Conservation (phyloP, 2,113 vertebrate genomes). For the Verasper variegatus region DNA sequence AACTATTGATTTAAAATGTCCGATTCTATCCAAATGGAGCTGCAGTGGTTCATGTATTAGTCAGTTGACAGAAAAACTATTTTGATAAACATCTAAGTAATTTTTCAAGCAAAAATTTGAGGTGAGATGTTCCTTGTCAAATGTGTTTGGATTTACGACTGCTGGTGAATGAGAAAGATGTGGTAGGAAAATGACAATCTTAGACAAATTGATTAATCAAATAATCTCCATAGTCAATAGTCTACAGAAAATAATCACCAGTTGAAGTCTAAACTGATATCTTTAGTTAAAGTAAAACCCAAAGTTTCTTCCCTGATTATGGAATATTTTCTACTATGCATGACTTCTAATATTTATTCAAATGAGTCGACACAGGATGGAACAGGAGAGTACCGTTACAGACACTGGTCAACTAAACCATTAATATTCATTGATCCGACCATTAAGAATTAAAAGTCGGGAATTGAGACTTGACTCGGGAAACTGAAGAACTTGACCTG, state of each 20-base stretch:
- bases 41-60: neutral
- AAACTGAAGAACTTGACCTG: slow-evolving; percentile 72
- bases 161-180: no score
- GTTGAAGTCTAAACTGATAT: neutral
- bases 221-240: neutral
- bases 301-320: neutral
- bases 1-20: no score
- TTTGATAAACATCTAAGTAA: neutral
- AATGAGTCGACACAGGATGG: slow-evolving; percentile 43
- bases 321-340: neutral
- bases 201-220: neutral
- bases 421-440: slow-evolving; percentile 67
- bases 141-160: neutral
- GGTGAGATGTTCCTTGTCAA: neutral
- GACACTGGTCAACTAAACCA: slow-evolving; percentile 54
- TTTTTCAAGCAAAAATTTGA: no score
- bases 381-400: slow-evolving; percentile 51
- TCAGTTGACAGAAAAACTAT: neutral
- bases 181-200: neutral
- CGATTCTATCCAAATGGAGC: neutral
- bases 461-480: slow-evolving; percentile 72
- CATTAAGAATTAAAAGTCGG: slow-evolving; percentile 73
- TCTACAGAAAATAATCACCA: neutral
- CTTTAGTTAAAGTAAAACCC: neutral
- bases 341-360: slow-evolving; percentile 21